Base-by-base conservation (phyloP, 1,140 invertebrate genomes). In the Ceratosolen solmsi region DNA sequence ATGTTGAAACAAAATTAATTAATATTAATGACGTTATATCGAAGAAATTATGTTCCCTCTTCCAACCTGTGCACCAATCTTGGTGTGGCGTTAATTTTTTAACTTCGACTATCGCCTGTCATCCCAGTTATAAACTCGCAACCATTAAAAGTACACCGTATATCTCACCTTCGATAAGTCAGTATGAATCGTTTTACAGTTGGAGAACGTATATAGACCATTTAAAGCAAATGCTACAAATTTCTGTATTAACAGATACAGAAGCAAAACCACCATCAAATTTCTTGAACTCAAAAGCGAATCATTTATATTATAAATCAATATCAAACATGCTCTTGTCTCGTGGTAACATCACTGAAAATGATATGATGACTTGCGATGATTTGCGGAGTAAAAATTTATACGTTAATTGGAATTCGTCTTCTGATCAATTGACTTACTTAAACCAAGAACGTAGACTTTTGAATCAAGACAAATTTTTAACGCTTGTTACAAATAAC, bases 1-100 rank as follows among this genome's bases (percentile, higher is more conserved):
- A 90, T 51, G 77, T 83, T 41, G 84, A 86, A n/a, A 86, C 89
- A 5, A 87, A 87, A 71, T 88, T 93, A 36, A 73, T 82, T 0
- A 89, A 93, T 60, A 87, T 93, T 17, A 93, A 93, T 84, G 84
- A 87, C 17, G 46, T 93, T 2, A 91, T 93, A 27, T 89, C 91
- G 7, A 88, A 91, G 75, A 92, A 93, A 83, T 72, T 93, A 51
- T 82, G 87, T 0, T 89, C 91, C 20, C 63, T 91, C 51, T 91
- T 92, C 60, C 91, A 92, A 79, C 92, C 93, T 13, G 79, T 89
- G 22, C 82, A 85, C n/a, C 73, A 87, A 75, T 56, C 49, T 2
- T 84, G 78, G 25, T 83, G 85, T 36, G 87, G 82, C 25, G 56
- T 88, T 8, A 85, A 88, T 82, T 86, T 88, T 51, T 83, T 93